Evolutionary conservation across 2,113 vertebrate species (phyloP).

Genomic region (Riparia riparia): DNA sequence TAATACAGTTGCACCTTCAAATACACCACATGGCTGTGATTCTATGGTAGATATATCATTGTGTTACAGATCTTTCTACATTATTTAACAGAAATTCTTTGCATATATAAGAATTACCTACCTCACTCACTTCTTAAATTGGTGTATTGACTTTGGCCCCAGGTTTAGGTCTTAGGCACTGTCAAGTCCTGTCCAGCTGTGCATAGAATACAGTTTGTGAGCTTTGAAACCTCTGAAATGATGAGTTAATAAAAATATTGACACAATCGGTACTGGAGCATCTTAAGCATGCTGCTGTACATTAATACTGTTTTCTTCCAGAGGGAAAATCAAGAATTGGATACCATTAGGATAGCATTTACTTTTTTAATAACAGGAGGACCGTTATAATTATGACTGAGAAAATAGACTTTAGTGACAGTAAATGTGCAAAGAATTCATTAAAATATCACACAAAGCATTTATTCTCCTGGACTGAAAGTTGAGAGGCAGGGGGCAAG

Average conservation of each 20-base stretch:
- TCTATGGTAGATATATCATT: neutral
- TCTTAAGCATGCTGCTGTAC: neutral
- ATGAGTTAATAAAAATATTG: conserved; percentile 38
- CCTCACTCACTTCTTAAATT: neutral
- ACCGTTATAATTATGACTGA: conserved; percentile 1
- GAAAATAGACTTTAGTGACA: neutral
- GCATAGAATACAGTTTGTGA: neutral
- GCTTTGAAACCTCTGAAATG: conserved; percentile 22
- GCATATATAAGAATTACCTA: neutral
- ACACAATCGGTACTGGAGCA: neutral
- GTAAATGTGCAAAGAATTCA: neutral
- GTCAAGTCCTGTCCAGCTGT: neutral
- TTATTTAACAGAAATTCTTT: neutral
- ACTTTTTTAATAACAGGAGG: neutral
- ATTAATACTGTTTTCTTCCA: neutral
- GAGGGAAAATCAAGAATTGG: neutral
- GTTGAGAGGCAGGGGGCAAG: neutral
- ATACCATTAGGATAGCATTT: neutral
- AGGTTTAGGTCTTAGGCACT: neutral
- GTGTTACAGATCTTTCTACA: neutral
- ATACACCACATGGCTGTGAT: neutral
- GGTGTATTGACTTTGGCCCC: neutral
- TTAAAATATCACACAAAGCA: neutral
- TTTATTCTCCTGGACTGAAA: neutral
- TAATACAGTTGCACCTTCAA: neutral